These are phyloP conservation scores for Gallinago nigripennis DNA, from an alignment of 2,797 vertebrate species.

Conservation along the genomic window DNA sequence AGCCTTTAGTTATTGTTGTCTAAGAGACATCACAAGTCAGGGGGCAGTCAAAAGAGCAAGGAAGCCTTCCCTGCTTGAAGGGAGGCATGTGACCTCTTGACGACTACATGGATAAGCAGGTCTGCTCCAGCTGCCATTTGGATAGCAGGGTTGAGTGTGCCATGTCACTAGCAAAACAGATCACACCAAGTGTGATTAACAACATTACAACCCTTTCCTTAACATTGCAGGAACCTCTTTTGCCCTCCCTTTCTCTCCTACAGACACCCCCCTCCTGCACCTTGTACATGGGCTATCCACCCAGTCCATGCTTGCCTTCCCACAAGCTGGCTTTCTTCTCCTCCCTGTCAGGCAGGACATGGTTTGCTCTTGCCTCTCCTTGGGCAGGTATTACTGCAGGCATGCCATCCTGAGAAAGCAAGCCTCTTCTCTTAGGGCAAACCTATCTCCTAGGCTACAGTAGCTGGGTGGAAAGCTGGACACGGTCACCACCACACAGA, in stretches of 20 bases:
- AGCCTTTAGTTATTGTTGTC: background rate
- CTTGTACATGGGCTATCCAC: rapidly evolving
- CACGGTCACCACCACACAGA: background rate
- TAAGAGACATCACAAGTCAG: background rate
- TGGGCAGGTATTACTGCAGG: background rate
- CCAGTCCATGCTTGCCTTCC: background rate
- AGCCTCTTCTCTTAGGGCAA: background rate
- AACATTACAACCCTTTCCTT: background rate
- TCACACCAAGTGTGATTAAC: background rate
- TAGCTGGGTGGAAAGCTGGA: background rate
- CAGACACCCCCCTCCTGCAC: no score
- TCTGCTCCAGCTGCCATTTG: background rate
- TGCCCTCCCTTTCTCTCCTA: background rate
- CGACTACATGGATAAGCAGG: background rate
- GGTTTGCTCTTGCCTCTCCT: background rate
- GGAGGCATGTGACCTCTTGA: background rate
- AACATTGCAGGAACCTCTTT: background rate
- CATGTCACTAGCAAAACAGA: background rate
- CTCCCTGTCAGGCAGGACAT: background rate
- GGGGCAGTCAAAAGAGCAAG: background rate
- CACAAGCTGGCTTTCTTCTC: background rate
- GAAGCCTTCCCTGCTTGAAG: background rate
- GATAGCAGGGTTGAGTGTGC: background rate
- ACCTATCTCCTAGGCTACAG: background rate
- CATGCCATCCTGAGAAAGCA: background rate